phyloP scores from a whole-genome alignment of 2,888 invertebrate genomes.

The Idaea straminata region DNA sequence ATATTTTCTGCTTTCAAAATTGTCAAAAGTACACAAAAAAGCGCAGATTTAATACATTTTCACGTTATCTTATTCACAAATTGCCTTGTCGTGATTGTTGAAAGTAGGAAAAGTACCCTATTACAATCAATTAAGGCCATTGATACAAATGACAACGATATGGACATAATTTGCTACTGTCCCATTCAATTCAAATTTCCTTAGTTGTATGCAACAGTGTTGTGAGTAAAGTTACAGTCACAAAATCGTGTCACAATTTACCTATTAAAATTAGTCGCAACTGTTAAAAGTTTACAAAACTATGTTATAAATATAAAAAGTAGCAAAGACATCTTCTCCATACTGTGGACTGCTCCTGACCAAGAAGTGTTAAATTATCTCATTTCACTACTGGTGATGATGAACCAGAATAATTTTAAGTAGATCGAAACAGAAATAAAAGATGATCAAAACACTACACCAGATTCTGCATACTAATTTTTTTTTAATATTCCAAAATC shows the following conservation, averaged over 20 bases:
- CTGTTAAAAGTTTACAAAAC: no score
- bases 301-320: no score
- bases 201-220: neutral
- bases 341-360: no score
- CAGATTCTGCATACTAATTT: no score
- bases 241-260: neutral
- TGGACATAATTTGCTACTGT: neutral
- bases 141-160: neutral
- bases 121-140: constrained; percentile 1
- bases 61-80: neutral
- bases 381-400: no score
- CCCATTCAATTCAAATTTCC: neutral
- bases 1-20: no score
- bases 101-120: neutral
- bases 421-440: no score
- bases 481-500: no score
- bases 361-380: no score
- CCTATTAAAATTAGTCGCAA: neutral
- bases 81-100: neutral
- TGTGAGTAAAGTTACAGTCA: neutral
- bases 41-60: neutral
- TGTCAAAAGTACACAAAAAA: neutral
- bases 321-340: no score
- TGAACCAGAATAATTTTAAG: no score
- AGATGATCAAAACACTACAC: no score